Evolutionary conservation across 2,113 vertebrate genomes (phyloP), one percentile per base, ranked within the genome.

Genomic region (Prochilodus magdalenae): DNA sequence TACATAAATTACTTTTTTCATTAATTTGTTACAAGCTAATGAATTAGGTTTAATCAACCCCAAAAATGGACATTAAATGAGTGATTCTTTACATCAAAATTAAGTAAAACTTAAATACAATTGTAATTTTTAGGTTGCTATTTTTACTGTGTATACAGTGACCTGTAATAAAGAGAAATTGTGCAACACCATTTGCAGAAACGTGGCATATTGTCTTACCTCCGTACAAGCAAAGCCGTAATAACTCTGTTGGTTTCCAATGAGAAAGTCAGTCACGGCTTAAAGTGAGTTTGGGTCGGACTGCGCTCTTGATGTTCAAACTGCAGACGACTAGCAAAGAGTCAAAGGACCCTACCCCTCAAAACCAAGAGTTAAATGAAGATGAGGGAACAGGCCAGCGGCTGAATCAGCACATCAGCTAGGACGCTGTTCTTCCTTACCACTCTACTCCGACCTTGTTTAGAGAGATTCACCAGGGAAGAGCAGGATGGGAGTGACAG

Each of bases 141-240:
- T n/a, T n/a, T n/a, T n/a, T n/a, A n/a, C n/a, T n/a, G n/a, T n/a
- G n/a, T n/a, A n/a, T n/a, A n/a, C n/a, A n/a, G n/a, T n/a, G n/a
- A n/a, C n/a, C n/a, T n/a, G n/a, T n/a, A n/a, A n/a, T n/a, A n/a
- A n/a, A n/a, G n/a, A n/a, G n/a, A 36, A 36, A 36, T 36, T 36
- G 33, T 36, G 33, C 33, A 36, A 3, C n/a, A 36, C 3, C 33
- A 44, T 44, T 44, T 44, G 40, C 8, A 11, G 49, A 51, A 51
- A 55, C 1, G 5, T 16, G 16, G 88, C 82, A 87, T 71, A 90
- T 87, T 16, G 3, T 51, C 60, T 77, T 49, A 73, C 88, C 51
- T 66, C 47, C 26, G 26, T 73, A 65, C 71, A 40, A 57, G 73
- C 5, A 33, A 66, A 75, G 10, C 79, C 14, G n/a, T 22, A 75